Evolutionary conservation across 1,140 invertebrate species (phyloP), one percentile per base, ranked within the genome.

Genomic region (Diabrotica undecimpunctata): DNA sequence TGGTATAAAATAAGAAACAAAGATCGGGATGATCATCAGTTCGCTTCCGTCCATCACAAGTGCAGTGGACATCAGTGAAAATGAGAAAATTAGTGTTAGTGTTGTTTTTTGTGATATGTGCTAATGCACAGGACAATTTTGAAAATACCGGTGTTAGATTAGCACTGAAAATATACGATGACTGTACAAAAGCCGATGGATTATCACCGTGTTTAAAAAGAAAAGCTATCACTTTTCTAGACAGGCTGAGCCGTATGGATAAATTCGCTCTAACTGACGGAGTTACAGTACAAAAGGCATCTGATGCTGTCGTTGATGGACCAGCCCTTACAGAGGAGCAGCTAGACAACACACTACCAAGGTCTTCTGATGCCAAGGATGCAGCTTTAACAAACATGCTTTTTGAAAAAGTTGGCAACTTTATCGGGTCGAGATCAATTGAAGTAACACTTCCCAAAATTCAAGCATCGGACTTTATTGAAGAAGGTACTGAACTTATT

Each of bases 171-270:
- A 80, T 88, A 61, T 88, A 86, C 68, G 86, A 88, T 68, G 86
- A 88, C 65, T 88, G 86, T 70, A 80, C 81, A 59, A 81, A 81
- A 63, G 73, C 83, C 0, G 81, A 84, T 58, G 86, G 85, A 10
- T 80, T 91, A 36, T 81, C 87, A 8, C 85, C 87, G 11, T 92
- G 90, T 74, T 77, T 92, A n/a, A 91, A 91, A 79, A 90, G 89
- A 76, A 91, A 91, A 73, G 89, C 89, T 0, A 87, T 91, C 62
- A 80, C 87, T 0, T 90, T 91, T 72, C 86, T 92, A 62, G 89
- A 91, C 65, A 81, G 89, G 52, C 81, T 89, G 7, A 83, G 86
- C 0, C 83, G 86, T 59, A 87, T 90, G 75, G 88, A 90, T 38
- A 83, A 82, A 9, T 81, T 92, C 14, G 82, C 84, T 0, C 75